These are phyloP conservation scores for Pocota personata DNA, from an alignment of 2,888 invertebrate species.

Conservation along the genomic window DNA sequence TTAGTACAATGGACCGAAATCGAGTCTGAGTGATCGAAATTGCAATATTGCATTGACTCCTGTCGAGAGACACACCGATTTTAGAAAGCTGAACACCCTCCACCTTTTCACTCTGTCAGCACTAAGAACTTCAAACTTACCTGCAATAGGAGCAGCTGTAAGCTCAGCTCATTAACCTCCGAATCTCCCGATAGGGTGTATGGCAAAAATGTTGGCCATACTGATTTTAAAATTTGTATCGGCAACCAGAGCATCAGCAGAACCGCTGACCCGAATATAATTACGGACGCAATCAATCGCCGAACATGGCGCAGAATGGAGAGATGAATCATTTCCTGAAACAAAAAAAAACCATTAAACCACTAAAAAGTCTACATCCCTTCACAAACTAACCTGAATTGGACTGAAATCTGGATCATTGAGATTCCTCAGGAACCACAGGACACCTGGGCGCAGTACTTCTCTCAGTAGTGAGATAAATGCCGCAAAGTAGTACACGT, in stretches of 20 bases:
- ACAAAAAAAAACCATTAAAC: not conserved
- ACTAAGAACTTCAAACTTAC: slow-evolving; percentile 80
- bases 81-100: no score
- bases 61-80: no score
- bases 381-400: slow-evolving; percentile 87
- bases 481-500: slow-evolving; percentile 99
- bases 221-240: slow-evolving; percentile 91
- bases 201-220: slow-evolving; percentile 95
- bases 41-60: no score
- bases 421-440: slow-evolving; percentile 98
- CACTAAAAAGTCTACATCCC: no score
- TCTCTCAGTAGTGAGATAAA: slow-evolving; percentile 96
- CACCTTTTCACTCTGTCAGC: no score
- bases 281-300: slow-evolving; percentile 95
- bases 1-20: no score
- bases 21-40: no score
- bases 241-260: slow-evolving; percentile 98
- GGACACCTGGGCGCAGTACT: slow-evolving; percentile 96
- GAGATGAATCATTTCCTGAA: slow-evolving; percentile 97
- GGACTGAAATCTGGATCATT: slow-evolving; percentile 99
- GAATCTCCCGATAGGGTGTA: slow-evolving; percentile 95
- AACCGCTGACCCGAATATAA: slow-evolving; percentile 98
- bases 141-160: slow-evolving; percentile 95
- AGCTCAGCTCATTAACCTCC: slow-evolving; percentile 96
- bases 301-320: slow-evolving; percentile 96